These are phyloP conservation scores for Ennomos quercinarius DNA, from an alignment of 2,888 invertebrate genomes.

Conservation along the genomic window DNA sequence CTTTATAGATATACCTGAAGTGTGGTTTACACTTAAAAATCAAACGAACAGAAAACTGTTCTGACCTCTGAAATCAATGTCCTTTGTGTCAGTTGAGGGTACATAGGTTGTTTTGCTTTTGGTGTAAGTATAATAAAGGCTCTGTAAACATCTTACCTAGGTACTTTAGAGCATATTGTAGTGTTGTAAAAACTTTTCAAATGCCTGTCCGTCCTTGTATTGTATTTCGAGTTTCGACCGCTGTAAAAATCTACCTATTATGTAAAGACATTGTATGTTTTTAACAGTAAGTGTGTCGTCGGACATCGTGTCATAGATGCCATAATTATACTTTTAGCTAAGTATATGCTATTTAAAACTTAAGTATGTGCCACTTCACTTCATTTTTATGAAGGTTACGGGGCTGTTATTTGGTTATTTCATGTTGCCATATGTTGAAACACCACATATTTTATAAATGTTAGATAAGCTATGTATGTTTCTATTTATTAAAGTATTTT, in stretches of 20 bases:
- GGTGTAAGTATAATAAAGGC: too few relatives aligned
- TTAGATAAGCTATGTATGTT: background rate
- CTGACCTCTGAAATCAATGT: too few relatives aligned
- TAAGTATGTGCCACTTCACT: background rate
- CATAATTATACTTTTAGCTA: conserved; percentile 2
- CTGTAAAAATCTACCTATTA: background rate
- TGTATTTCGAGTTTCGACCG: conserved; percentile 1
- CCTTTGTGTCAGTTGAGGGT: too few relatives aligned
- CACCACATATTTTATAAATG: background rate
- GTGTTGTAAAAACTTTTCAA: background rate
- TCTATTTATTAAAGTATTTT: conserved; percentile 20
- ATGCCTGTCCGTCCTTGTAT: conserved; percentile 3
- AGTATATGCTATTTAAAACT: background rate
- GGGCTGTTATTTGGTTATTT: too few relatives aligned
- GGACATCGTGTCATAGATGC: background rate
- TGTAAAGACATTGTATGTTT: background rate
- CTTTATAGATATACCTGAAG: too few relatives aligned
- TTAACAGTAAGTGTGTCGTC: background rate
- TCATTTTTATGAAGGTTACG: background rate
- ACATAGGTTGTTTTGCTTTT: too few relatives aligned
- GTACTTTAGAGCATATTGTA: background rate
- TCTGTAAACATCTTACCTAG: too few relatives aligned
- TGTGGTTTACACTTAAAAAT: too few relatives aligned
- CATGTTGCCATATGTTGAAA: too few relatives aligned
- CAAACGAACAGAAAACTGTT: too few relatives aligned